Conservation (phyloP, 2,888 invertebrate species). For the Drosophila kanekoi region DNA sequence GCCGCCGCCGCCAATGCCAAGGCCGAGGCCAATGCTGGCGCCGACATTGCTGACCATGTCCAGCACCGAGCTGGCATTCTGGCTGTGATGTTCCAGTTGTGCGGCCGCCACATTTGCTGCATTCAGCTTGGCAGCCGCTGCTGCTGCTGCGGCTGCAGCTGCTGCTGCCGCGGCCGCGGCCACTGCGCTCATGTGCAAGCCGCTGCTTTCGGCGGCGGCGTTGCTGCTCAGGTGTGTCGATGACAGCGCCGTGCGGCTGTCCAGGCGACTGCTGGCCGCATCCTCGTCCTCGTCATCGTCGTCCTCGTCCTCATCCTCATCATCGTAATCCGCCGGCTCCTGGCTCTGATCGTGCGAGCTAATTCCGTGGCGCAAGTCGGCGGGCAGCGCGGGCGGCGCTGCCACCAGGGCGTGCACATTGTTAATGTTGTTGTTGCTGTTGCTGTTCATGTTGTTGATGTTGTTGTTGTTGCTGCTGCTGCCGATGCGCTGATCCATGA, state of each 20-base stretch:
- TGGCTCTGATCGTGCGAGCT: constrained; percentile 26
- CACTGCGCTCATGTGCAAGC: constrained; percentile 61
- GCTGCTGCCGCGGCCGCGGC: constrained; percentile 64
- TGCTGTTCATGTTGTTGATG: constrained; percentile 42
- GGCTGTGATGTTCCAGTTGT: constrained; percentile 63
- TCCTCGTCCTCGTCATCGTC: constrained; percentile 59
- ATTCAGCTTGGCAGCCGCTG: constrained; percentile 66
- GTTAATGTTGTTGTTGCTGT: constrained; percentile 32
- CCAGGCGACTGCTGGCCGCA: constrained; percentile 50
- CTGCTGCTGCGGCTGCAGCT: constrained; percentile 71
- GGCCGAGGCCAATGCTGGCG: constrained; percentile 18
- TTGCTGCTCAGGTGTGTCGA: constrained; percentile 50
- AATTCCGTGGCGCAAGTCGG: constrained; percentile 57
- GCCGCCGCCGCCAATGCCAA: constrained; percentile 16
- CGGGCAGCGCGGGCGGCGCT: constrained; percentile 33
- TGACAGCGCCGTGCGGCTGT: constrained; percentile 47
- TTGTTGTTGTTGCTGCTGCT: constrained; percentile 42
- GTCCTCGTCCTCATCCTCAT: constrained; percentile 60
- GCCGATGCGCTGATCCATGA: constrained; percentile 42
- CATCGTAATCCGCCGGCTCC: constrained; percentile 48
- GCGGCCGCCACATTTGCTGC: no score
- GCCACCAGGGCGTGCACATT: constrained; percentile 14
- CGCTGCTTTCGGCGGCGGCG: constrained; percentile 57
- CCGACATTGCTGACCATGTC: constrained; percentile 52
- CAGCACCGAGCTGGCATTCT: constrained; percentile 47